Base-by-base conservation (phyloP, 1,140 invertebrate genomes). In the Argopecten irradians region DNA sequence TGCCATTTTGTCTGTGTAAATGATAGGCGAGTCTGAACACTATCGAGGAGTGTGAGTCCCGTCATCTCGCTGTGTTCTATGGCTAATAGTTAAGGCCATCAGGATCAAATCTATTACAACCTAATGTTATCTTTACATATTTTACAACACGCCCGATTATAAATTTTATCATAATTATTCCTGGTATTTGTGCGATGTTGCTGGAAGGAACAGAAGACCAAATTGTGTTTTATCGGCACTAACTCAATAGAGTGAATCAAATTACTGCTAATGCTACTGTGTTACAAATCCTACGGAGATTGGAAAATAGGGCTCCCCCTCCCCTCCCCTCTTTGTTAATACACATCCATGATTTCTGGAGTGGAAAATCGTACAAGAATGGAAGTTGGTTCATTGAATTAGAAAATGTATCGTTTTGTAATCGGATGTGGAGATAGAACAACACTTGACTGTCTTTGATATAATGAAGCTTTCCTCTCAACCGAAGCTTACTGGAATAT, bases 191-290 rank as follows among this genome's bases (percentile, higher is more conserved):
- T n/a, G 55, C 55, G 55, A n/a, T n/a, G 1, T 0, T 16, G 16
- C 55, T n/a, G 16, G 55, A 71, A 5, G 28, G 55, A 71, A 71
- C 55, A 71, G 55, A 71, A 28, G 22, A 28, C 55, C 5, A 16
- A 71, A 71, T 71, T 71, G 55, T 71, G 55, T 71, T 71, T 71
- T 71, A 71, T 71, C 55, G 55, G n/a, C 55, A 28, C 55, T 71
- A 71, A 71, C n/a, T 71, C 55, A 71, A 71, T 71, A 71, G n/a
- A 7, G 19, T 71, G 55, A 71, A 71, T 71, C 55, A 71, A 28
- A 71, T 71, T 71, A 71, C 22, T 28, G 55, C 55, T 71, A 71
- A 71, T 71, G n/a, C 55, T 28, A 28, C 55, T 28, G 55, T 71
- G 55, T 71, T 71, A 71, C 22, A 71, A n/a, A 71, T 71, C 55